Evolutionary conservation across 2,113 vertebrate species (phyloP), one percentile per base, ranked within the genome.

Genomic region (Mormyrus lacerda): DNA sequence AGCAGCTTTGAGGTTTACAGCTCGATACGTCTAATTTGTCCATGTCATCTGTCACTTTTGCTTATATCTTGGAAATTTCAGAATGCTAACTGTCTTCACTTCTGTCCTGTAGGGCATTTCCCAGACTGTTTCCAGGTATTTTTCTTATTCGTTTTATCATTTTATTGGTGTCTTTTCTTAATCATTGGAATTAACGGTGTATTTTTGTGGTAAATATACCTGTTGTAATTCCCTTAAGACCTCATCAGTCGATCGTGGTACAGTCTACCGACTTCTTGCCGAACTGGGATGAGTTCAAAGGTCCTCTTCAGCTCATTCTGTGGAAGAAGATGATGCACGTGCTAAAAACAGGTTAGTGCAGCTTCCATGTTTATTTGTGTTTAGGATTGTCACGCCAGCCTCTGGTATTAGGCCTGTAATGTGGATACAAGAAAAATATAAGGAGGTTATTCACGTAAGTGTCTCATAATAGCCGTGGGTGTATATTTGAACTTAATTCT

Each of bases 271-370:
- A 91, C 88, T 95, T 93, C 89, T 91, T 90, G 0, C 90, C 93
- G 13, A 94, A 95, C 35, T 95, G 94, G 58, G 93, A 93, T 0
- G 95, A 96, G 89, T 96, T 95, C 92, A 94, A 94, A 1, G 96
- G 95, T 9, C 96, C 96, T 0, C 93, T 95, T 88, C 96, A 96
- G 92, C 95, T 96, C 19, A 96, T 96, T 84, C 92, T 96, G 93
- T 96, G 96, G 96, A 96, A 96, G 91, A 96, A 96, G 91, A 96
- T 96, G 96, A 95, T 96, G 94, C 95, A 96, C 0, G 94, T 96
- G 76, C 92, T 96, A 85, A 95, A 95, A 50, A 96, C 95, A 87
- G 95, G 96, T 96, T 83, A 94, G 95, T 10, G 3, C 5, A 4
- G 42, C 35, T 17, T 39, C 6, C 24, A 11, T 42, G 31, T 89